Evolutionary conservation across 2,113 vertebrate species (phyloP).

Genomic region (Heliornis fulica): DNA sequence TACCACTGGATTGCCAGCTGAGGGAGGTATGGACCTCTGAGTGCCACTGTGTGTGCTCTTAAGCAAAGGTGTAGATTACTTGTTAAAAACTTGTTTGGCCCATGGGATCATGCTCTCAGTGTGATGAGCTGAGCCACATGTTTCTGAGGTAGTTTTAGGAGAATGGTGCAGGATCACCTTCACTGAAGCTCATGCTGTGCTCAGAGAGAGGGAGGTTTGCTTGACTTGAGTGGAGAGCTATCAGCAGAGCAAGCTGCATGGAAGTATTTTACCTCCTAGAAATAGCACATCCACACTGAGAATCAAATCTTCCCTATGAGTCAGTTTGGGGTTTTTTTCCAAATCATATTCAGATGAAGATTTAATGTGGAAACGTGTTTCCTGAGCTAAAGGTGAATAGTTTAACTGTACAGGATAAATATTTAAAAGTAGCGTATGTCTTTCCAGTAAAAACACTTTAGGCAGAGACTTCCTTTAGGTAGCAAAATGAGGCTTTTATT

Average conservation of each 20-base stretch:
- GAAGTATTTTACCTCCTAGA: background rate
- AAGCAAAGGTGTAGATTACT: background rate
- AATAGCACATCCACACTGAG: background rate
- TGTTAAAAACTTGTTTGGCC: background rate
- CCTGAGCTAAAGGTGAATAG: slow-evolving; percentile 56
- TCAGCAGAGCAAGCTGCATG: background rate
- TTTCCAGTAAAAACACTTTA: slow-evolving; percentile 53
- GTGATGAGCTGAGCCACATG: background rate
- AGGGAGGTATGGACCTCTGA: accelerated
- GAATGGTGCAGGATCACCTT: background rate
- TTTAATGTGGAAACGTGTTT: slow-evolving; percentile 50
- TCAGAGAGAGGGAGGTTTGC: background rate
- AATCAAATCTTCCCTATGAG: background rate
- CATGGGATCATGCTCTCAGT: background rate
- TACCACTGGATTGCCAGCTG: accelerated
- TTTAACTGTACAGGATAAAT: slow-evolving; percentile 6
- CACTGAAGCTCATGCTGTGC: accelerated
- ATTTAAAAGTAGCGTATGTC: background rate
- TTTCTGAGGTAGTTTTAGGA: background rate
- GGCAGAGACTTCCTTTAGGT: slow-evolving; percentile 42
- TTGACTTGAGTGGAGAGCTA: background rate
- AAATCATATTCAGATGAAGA: background rate
- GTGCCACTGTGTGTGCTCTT: background rate
- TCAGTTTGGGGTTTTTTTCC: no score
- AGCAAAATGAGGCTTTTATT: slow-evolving; percentile 8